Percentiles rank a stretch among this genome's conserved stretches.
These are phyloP conservation scores for Proterorhinus semilunaris DNA, from an alignment of 2,113 vertebrate genomes.

Conservation along the genomic window DNA sequence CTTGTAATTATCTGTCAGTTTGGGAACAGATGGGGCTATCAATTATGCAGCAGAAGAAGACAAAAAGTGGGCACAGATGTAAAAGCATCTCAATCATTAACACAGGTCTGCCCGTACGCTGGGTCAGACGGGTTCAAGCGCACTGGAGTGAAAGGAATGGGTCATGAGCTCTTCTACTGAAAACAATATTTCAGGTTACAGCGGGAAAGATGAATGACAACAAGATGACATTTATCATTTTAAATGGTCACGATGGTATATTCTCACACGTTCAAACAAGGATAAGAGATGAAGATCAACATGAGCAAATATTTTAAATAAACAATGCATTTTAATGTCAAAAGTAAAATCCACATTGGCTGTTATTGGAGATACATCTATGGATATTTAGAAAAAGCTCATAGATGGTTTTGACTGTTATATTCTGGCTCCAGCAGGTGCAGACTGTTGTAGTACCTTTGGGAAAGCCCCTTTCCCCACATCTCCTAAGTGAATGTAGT, in stretches of 20 bases:
- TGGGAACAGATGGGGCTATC: constrained; percentile 14
- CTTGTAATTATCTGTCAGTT: constrained; percentile 55
- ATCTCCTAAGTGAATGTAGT: too few species aligned
- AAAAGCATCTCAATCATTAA: constrained; percentile 36
- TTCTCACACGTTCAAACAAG: too few species aligned
- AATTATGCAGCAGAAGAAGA: constrained; percentile 15
- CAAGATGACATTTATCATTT: constrained; percentile 5
- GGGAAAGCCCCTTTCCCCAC: too few species aligned
- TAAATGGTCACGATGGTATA: neutral
- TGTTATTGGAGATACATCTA: too few species aligned
- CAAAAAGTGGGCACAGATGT: constrained; percentile 23
- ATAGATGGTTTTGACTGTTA: too few species aligned
- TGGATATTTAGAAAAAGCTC: too few species aligned
- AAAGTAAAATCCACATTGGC: too few species aligned
- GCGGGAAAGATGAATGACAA: neutral
- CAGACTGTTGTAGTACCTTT: too few species aligned
- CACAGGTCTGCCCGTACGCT: constrained; percentile 25
- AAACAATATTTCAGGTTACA: neutral
- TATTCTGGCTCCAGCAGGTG: too few species aligned
- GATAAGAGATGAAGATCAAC: too few species aligned
- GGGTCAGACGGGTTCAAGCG: neutral
- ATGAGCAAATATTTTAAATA: too few species aligned
- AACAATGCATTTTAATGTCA: too few species aligned
- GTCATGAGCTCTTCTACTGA: neutral
- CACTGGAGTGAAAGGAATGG: constrained; percentile 1